Conservation (phyloP, 1,140 invertebrate genomes). For the fruit fly (Drosophila melanogaster) region DNA sequence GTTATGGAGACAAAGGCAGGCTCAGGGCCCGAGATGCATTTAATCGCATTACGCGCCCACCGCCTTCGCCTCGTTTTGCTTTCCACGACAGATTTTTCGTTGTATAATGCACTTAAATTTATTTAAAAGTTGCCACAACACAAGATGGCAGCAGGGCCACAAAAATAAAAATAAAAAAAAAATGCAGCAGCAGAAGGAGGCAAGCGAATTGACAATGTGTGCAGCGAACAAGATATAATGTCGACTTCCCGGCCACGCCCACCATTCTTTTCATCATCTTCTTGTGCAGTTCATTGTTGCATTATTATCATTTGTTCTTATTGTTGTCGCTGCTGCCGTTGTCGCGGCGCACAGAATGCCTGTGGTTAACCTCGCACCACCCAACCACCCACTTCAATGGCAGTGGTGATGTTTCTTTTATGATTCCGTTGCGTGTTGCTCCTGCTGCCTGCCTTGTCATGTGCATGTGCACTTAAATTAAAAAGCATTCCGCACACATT, state of each 20-base stretch:
- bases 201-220: slow-evolving; percentile 68
- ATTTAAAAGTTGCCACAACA: slow-evolving; percentile 55
- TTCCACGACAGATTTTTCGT: slow-evolving; percentile 42
- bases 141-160: slow-evolving; percentile 1
- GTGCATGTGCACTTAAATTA: slow-evolving; percentile 65
- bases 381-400: slow-evolving; percentile 11
- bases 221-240: slow-evolving; percentile 73
- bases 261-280: slow-evolving; percentile 56
- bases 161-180: neutral
- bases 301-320: slow-evolving; percentile 67
- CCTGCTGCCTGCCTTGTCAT: slow-evolving; percentile 36
- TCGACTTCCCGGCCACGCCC: slow-evolving; percentile 35
- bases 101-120: slow-evolving; percentile 65
- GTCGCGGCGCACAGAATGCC: slow-evolving; percentile 44
- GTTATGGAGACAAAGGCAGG: slow-evolving; percentile 31
- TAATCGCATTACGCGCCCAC: slow-evolving; percentile 62
- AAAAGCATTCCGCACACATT: slow-evolving; percentile 51
- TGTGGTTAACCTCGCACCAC: slow-evolving; percentile 40
- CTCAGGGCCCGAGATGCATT: slow-evolving; percentile 40
- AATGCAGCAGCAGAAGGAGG: slow-evolving; percentile 8
- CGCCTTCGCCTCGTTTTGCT: neutral
- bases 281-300: slow-evolving; percentile 59
- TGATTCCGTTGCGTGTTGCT: slow-evolving; percentile 49
- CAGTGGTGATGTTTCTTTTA: slow-evolving; percentile 48
- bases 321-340: slow-evolving; percentile 39